A percentile compares a stretch with the other conserved stretches of the same genome.
phyloP scores from a whole-genome alignment of 2,797 vertebrate species.

The Parauchenoglanis ngamensis region DNA sequence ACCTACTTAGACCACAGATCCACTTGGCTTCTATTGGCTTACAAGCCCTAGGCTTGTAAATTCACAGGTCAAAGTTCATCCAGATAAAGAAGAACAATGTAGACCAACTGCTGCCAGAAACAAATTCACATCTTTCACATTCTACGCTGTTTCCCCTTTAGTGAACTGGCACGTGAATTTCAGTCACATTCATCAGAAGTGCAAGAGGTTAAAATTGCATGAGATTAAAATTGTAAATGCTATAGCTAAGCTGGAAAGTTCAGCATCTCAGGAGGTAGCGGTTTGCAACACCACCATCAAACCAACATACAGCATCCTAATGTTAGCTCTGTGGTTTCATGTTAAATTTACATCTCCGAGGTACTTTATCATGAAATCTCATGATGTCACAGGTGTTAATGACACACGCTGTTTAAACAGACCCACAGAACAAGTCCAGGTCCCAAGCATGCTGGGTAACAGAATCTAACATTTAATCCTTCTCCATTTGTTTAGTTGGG shows the following conservation, averaged over 20 bases:
- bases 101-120: neutral
- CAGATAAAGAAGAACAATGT: neutral
- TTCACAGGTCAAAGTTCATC: neutral
- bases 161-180: neutral
- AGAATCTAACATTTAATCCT: neutral
- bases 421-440: neutral
- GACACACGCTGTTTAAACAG: neutral
- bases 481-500: neutral
- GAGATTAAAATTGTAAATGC: neutral
- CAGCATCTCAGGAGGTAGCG: neutral
- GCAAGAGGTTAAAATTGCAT: neutral
- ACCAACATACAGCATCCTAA: neutral
- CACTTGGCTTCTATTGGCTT: neutral
- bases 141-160: neutral
- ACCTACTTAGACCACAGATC: neutral
- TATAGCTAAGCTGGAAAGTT: neutral
- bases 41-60: neutral
- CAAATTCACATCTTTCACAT: neutral
- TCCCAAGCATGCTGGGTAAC: neutral
- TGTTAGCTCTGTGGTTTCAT: neutral
- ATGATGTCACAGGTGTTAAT: constrained; percentile 9
- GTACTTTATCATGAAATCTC: neutral
- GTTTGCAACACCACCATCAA: neutral
- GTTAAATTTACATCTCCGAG: neutral
- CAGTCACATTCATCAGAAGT: neutral